phyloP scores from a whole-genome alignment of 2,113 vertebrate genomes.

The Caracal caracal region DNA sequence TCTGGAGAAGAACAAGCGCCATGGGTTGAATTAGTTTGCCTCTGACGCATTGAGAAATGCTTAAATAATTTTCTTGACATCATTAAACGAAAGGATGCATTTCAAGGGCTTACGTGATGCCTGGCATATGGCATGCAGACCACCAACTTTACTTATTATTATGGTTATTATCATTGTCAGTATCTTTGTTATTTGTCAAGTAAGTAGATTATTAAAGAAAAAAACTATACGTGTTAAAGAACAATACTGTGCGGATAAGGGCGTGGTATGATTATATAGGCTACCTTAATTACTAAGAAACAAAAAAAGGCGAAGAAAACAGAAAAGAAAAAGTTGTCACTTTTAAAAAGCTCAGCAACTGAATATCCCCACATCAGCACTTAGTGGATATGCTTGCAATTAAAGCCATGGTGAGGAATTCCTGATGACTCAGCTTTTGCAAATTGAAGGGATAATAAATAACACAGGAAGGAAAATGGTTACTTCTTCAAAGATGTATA shows the following conservation, averaged over 20 bases:
- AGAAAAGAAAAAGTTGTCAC: constrained; percentile 64
- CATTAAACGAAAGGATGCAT: not conserved
- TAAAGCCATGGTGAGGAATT: constrained; percentile 78
- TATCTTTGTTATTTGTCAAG: not conserved
- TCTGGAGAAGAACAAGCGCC: not conserved
- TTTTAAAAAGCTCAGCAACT: constrained; percentile 73
- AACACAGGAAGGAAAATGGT: constrained; percentile 71
- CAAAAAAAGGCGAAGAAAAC: constrained; percentile 52
- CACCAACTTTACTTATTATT: not conserved
- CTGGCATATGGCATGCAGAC: not conserved
- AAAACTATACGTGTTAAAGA: constrained; percentile 52
- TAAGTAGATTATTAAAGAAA: constrained; percentile 49
- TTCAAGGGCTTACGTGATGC: not conserved
- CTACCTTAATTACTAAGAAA: constrained; percentile 74
- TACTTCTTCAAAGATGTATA: constrained; percentile 56
- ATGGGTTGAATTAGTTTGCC: not conserved
- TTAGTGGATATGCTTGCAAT: constrained; percentile 72
- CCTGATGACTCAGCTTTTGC: constrained; percentile 80
- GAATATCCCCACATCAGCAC: constrained; percentile 76
- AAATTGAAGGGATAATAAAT: constrained; percentile 78
- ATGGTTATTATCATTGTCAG: not conserved
- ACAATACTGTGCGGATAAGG: constrained; percentile 58
- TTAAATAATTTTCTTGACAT: not conserved
- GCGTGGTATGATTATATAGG: constrained; percentile 46
- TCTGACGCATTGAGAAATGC: not conserved